A percentile compares a stretch with the other conserved stretches of the same genome.
Evolutionary conservation across 64 coral and sea anemone species (phyloP).

Genomic region (Orbicella faveolata): DNA sequence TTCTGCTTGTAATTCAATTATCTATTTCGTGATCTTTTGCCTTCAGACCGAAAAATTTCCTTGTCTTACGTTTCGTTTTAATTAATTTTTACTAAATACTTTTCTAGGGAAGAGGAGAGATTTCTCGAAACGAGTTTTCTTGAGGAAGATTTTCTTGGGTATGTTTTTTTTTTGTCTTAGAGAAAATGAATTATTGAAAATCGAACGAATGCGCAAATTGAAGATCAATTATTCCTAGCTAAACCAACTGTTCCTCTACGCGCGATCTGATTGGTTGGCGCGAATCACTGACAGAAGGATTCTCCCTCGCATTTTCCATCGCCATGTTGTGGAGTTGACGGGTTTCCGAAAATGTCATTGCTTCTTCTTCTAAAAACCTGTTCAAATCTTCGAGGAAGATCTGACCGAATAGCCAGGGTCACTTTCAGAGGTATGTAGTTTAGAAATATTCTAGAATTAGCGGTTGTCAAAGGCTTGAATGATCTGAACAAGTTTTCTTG

Average conservation of each 20-base stretch:
- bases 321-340: constrained; percentile 72
- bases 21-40: background rate
- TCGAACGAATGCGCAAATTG: constrained; percentile 26
- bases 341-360: constrained; percentile 88
- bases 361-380: constrained; percentile 96
- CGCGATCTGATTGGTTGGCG: constrained; percentile 68
- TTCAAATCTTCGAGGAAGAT: constrained; percentile 89
- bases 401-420: constrained; percentile 93
- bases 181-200: constrained; percentile 85
- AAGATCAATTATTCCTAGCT: constrained; percentile 75
- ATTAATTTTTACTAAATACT: background rate
- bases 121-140: constrained; percentile 2
- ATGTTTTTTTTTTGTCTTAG: constrained; percentile 15
- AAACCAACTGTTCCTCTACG: constrained; percentile 52
- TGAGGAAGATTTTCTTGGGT: constrained; percentile 13
- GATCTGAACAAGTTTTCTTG: constrained; percentile 15
- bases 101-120: background rate
- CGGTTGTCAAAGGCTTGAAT: constrained; percentile 18
- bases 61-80: background rate
- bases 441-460: background rate
- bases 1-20: background rate
- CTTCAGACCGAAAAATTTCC: background rate
- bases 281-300: constrained; percentile 27
- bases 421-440: constrained; percentile 93
- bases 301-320: constrained; percentile 74